Percentiles rank a stretch among this genome's conserved stretches.
phyloP scores from a whole-genome alignment of 2,888 invertebrate genomes.

The Poecilus cupreus region DNA sequence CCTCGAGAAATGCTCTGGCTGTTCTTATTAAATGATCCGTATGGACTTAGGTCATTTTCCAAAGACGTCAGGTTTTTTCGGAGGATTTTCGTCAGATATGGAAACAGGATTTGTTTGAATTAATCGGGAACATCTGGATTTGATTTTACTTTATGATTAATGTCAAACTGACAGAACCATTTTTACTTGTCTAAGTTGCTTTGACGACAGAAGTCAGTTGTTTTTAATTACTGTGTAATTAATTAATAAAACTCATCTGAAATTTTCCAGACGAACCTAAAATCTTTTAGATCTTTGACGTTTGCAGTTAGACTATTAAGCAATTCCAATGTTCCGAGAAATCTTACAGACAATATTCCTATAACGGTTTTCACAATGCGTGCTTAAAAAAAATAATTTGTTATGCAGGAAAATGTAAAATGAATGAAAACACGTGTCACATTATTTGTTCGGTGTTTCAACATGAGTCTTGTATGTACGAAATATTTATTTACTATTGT shows the following conservation, averaged over 20 bases:
- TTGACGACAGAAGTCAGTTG: background rate
- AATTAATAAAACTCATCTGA: slow-evolving; percentile 11
- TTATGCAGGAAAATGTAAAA: background rate
- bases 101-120: background rate
- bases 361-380: background rate
- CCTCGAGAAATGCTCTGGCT: too few relatives aligned
- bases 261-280: background rate
- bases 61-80: background rate
- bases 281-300: background rate
- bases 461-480: background rate
- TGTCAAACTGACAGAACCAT: background rate
- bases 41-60: background rate
- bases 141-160: background rate
- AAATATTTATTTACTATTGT: slow-evolving; percentile 29
- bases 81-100: background rate
- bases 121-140: background rate
- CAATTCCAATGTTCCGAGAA: background rate
- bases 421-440: background rate
- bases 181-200: slow-evolving; percentile 13
- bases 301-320: background rate
- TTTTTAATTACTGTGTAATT: slow-evolving; percentile 21
- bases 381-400: background rate
- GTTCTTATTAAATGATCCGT: background rate
- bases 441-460: background rate
- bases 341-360: background rate